phyloP scores from a whole-genome alignment of 30 jellyfish, hydroid and myxozoan genomes.

The Aurelia coerulea region DNA sequence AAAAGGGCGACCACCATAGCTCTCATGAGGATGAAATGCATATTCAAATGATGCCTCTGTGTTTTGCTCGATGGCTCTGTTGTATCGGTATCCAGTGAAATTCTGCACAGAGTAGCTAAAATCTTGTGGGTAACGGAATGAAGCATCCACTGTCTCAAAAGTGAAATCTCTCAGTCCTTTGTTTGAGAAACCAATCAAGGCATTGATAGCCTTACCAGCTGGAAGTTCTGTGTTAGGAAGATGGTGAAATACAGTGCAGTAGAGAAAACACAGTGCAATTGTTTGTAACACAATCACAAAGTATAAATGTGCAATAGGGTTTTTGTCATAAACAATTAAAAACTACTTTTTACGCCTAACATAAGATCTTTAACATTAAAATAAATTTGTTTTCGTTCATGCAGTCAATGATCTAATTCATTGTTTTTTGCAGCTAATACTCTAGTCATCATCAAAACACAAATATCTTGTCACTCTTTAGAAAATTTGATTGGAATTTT shows the following conservation, averaged over 20 bases:
- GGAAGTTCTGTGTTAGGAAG: slow-evolving; percentile 72
- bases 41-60: slow-evolving; percentile 84
- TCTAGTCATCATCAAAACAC: no score
- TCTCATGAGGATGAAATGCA: slow-evolving; percentile 90
- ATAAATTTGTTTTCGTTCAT: no score
- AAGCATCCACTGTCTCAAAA: slow-evolving; percentile 89
- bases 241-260: neutral
- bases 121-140: slow-evolving; percentile 97
- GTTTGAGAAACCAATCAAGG: slow-evolving; percentile 91
- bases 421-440: no score
- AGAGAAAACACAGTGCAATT: no score
- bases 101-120: slow-evolving; percentile 86
- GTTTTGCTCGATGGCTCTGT: slow-evolving; percentile 61
- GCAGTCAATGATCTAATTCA: no score
- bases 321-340: no score
- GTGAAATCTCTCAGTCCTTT: slow-evolving; percentile 85
- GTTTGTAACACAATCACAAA: no score
- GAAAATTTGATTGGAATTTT: no score
- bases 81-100: slow-evolving; percentile 89
- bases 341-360: no score
- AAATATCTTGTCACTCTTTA: no score
- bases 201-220: slow-evolving; percentile 91
- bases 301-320: no score
- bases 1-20: slow-evolving; percentile 96
- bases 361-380: no score